Evolutionary conservation across 2,113 vertebrate genomes (phyloP).

Genomic region (Tachycineta bicolor): DNA sequence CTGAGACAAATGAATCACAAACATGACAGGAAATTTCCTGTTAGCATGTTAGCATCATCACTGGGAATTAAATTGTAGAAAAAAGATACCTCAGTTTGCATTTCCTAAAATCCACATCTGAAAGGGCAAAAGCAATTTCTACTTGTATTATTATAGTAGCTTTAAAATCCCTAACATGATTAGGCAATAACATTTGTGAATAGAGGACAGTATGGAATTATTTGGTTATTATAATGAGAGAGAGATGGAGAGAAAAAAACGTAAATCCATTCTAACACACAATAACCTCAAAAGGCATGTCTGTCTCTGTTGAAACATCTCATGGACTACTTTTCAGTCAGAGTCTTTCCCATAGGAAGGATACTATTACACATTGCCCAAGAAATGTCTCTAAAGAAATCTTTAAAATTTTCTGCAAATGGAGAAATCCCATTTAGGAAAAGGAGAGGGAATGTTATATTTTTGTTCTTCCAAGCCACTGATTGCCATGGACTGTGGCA

Average conservation of each 20-base stretch:
- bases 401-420: background rate
- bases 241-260: background rate
- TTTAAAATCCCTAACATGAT: background rate
- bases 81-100: background rate
- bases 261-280: background rate
- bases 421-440: background rate
- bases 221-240: background rate
- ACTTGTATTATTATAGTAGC: background rate
- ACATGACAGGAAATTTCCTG: background rate
- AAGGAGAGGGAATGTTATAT: accelerated
- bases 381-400: background rate
- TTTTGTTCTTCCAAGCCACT: background rate
- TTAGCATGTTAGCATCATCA: background rate
- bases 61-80: background rate
- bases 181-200: background rate
- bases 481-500: background rate
- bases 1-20: background rate
- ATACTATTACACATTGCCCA: background rate
- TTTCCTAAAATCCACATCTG: background rate
- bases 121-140: background rate
- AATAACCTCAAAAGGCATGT: background rate
- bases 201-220: background rate
- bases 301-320: background rate
- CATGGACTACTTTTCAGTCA: background rate
- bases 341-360: background rate